Evolutionary conservation across 1,140 invertebrate species (phyloP), one percentile per base, ranked within the genome.

Genomic region (Steinernema feltiae): DNA sequence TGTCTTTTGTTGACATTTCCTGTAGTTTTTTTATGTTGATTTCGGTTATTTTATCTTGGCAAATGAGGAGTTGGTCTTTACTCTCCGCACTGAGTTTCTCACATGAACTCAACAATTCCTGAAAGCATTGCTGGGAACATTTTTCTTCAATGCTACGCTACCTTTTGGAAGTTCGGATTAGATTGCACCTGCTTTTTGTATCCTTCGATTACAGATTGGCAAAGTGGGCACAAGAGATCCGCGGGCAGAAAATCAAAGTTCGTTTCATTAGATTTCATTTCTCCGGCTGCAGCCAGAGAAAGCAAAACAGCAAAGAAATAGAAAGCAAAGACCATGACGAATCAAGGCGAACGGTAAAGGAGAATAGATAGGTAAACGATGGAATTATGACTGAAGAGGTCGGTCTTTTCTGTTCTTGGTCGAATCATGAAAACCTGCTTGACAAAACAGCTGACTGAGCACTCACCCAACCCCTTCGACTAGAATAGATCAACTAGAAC

Each of bases 401-500:
- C 24, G 12, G 53, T 63, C 41, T 12, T n/a, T 46, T 17, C 53
- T 63, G 53, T 63, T 63, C 53, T 63, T 7, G 53, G 24, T 63
- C 53, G 53, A 63, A 63, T 63, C 53, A 63, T 63, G 15, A 63
- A 63, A 63, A 63, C 53, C 53, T 63, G 53, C 53, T 63, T 27
- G 24, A 21, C 53, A 63, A 63, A 63, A 63, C 53, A 63, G 15
- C 24, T 27, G 53, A 3, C 53, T 3, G 24, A 41, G 18, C 7
- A 41, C 35, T 41, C 35, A 7, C 35, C 35, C 35, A 41, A 18
- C 53, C 53, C 53, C 53, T 63, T n/a, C 53, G 15, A 63, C 53
- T 63, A 63, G 53, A 27, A 63, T 15, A 63, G 53, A 63, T n/a
- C 53, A n/a, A 3, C 24, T 46, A 7, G n/a, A 7, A 12, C 53